phyloP scores from a whole-genome alignment of 1,140 invertebrate species.

The Nasonia longicornis region DNA sequence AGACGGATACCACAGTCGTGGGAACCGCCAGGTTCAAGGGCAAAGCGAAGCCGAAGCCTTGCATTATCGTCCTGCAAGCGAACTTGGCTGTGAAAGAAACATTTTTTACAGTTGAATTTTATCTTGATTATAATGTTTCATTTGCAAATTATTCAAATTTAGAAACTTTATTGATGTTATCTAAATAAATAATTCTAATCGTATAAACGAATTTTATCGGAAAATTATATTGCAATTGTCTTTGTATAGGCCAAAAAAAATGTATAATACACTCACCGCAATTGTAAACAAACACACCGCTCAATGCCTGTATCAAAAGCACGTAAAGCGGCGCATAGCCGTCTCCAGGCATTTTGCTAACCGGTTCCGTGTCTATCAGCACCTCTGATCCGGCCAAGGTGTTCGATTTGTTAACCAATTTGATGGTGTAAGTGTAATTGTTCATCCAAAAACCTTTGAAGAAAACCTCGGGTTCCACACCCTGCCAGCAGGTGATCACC shows the following conservation, averaged over 20 bases:
- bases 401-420: conserved; percentile 26
- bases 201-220: no score
- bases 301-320: conserved; percentile 74
- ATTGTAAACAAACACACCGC: conserved; percentile 78
- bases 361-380: not conserved
- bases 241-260: no score
- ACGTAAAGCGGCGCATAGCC: conserved; percentile 70
- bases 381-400: not conserved
- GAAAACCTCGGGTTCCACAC: conserved; percentile 69
- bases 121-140: not conserved
- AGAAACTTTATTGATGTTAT: no score
- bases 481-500: conserved; percentile 70
- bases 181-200: no score
- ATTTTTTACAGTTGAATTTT: conserved; percentile 20
- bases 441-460: conserved; percentile 70
- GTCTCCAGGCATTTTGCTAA: conserved; percentile 32
- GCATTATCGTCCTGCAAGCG: conserved; percentile 86
- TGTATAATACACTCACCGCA: conserved; percentile 65
- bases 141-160: no score
- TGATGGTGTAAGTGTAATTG: conserved; percentile 71
- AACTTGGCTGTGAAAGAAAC: conserved; percentile 76
- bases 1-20: conserved; percentile 74
- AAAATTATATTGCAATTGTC: no score
- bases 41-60: conserved; percentile 83
- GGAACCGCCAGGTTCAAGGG: conserved; percentile 81